Percentiles rank a stretch among this genome's conserved stretches.
These are phyloP conservation scores for Eucriotettix oculatus DNA, from an alignment of 2,888 invertebrate species.

Conservation along the genomic window DNA sequence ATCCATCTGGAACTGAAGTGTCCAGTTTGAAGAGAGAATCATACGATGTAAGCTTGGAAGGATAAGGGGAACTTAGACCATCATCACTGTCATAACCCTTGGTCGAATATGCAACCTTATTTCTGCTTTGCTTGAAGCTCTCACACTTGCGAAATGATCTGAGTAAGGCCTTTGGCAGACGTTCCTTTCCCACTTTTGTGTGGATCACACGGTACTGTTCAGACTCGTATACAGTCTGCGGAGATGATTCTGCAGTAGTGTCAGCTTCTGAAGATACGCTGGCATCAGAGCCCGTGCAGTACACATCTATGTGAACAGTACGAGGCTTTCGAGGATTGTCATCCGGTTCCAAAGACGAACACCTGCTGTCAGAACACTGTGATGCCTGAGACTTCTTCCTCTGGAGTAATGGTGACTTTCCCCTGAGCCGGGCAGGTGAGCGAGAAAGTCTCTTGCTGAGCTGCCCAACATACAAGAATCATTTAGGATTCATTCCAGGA, in stretches of 20 bases:
- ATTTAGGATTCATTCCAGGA: no score
- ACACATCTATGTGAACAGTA: slow-evolving; percentile 58
- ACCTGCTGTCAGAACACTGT: slow-evolving; percentile 5
- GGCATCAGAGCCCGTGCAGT: slow-evolving; percentile 45
- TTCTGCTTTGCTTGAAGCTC: slow-evolving; percentile 6
- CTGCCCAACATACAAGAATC: not conserved
- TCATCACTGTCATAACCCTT: slow-evolving; percentile 13
- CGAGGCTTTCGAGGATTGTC: slow-evolving; percentile 32
- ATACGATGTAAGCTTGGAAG: slow-evolving; percentile 40
- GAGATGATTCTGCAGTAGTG: slow-evolving; percentile 30
- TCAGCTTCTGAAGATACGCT: slow-evolving; percentile 18
- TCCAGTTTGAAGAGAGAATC: slow-evolving; percentile 26
- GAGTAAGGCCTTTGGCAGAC: slow-evolving; percentile 28
- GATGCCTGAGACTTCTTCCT: slow-evolving; percentile 19
- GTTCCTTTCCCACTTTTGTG: slow-evolving; percentile 27
- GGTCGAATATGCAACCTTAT: not conserved
- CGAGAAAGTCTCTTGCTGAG: slow-evolving; percentile 15
- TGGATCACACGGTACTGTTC: slow-evolving; percentile 42
- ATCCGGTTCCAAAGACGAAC: slow-evolving; percentile 4
- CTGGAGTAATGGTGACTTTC: slow-evolving; percentile 15
- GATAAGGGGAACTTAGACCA: slow-evolving; percentile 39
- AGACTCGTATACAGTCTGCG: slow-evolving; percentile 46
- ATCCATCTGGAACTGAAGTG: not conserved
- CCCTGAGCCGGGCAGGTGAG: slow-evolving; percentile 18
- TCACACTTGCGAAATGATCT: slow-evolving; percentile 1